Percentiles rank a stretch among this genome's conserved stretches.
These are phyloP conservation scores for Proteles cristata DNA, from an alignment of 2,113 vertebrate species.

Conservation along the genomic window DNA sequence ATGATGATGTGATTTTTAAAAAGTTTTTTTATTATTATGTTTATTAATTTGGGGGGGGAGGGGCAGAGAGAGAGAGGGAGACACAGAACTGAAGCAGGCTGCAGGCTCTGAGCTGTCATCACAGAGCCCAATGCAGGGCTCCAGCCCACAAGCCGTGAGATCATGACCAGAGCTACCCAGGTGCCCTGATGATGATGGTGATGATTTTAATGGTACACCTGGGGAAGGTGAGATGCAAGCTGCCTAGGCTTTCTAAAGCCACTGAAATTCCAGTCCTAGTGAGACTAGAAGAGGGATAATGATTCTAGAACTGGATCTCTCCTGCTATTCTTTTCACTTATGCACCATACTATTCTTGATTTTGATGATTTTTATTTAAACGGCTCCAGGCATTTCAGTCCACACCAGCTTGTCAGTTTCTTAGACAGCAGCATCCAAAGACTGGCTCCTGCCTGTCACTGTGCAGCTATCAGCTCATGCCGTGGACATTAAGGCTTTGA, in stretches of 20 bases:
- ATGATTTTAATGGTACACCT: neutral
- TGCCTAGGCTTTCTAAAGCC: neutral
- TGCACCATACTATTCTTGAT: neutral
- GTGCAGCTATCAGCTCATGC: neutral
- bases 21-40: no score
- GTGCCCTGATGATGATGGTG: neutral
- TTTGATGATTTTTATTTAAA: slow-evolving; percentile 44
- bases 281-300: neutral
- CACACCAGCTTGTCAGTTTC: neutral
- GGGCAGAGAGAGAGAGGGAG: no score
- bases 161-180: no score
- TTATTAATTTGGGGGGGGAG: no score
- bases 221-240: neutral
- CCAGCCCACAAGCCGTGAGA: no score
- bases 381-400: neutral
- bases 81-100: no score
- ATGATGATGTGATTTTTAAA: neutral
- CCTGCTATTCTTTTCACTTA: neutral
- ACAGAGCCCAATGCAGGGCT: no score
- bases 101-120: no score
- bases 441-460: neutral
- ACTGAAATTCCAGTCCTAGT: neutral
- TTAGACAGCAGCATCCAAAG: neutral
- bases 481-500: neutral
- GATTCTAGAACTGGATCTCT: neutral